A percentile compares a stretch with the other conserved stretches of the same genome.
These are phyloP conservation scores for Pipa parva DNA, from an alignment of 2,113 vertebrate species.

Conservation along the genomic window DNA sequence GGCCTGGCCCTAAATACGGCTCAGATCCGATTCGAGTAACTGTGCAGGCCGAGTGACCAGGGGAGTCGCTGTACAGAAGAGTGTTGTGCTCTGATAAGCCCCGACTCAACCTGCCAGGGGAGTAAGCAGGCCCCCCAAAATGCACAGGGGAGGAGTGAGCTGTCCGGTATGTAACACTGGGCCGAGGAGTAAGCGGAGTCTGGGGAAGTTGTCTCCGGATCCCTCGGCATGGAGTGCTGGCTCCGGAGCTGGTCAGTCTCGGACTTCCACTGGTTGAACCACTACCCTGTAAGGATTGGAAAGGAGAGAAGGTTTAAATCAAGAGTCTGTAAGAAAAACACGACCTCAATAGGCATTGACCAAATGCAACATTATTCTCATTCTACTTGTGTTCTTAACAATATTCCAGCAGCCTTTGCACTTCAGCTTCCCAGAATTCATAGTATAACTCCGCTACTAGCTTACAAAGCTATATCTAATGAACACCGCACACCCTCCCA, in stretches of 20 bases:
- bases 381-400: too few species aligned
- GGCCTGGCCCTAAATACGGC: slow-evolving; percentile 76
- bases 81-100: slow-evolving; percentile 86
- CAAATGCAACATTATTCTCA: too few species aligned
- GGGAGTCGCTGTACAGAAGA: slow-evolving; percentile 66
- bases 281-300: slow-evolving; percentile 88
- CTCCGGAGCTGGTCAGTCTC: slow-evolving; percentile 78
- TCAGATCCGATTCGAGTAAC: slow-evolving; percentile 82
- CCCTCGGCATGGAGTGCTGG: slow-evolving; percentile 80
- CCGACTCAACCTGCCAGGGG: slow-evolving; percentile 79
- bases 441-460: too few species aligned
- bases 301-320: slow-evolving; percentile 80
- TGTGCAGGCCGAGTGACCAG: slow-evolving; percentile 57
- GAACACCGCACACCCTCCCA: too few species aligned
- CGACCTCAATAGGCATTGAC: too few species aligned
- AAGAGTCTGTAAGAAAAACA: too few species aligned
- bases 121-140: slow-evolving; percentile 69
- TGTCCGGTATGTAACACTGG: slow-evolving; percentile 90
- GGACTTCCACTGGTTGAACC: slow-evolving; percentile 86
- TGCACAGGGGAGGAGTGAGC: slow-evolving; percentile 88
- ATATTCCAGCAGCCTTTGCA: too few species aligned
- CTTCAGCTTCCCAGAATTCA: too few species aligned
- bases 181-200: slow-evolving; percentile 85
- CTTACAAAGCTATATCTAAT: too few species aligned
- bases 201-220: slow-evolving; percentile 91